These are phyloP conservation scores for Dioctria linearis DNA, from an alignment of 2,888 invertebrate species.

Conservation along the genomic window DNA sequence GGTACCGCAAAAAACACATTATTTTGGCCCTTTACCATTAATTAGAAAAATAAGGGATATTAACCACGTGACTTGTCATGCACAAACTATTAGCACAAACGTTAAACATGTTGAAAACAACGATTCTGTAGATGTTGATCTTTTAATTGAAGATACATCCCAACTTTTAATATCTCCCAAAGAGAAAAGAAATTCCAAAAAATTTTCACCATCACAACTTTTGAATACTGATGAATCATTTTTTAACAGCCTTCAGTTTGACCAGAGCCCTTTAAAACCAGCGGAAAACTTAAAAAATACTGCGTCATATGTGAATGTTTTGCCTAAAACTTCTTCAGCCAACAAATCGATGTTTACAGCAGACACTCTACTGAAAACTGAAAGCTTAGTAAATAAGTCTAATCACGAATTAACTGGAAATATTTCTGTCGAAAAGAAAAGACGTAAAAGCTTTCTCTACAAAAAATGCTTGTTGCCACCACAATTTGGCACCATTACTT, in stretches of 20 bases:
- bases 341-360: no score
- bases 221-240: background rate
- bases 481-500: conserved; percentile 27
- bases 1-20: background rate
- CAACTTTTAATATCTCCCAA: background rate
- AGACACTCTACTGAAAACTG: no score
- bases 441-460: background rate
- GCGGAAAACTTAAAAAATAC: no score
- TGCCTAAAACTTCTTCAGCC: no score
- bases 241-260: conserved; percentile 7
- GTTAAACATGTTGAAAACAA: background rate
- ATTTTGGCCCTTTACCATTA: background rate
- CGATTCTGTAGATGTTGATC: background rate
- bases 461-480: background rate
- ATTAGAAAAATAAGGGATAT: background rate
- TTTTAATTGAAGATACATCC: background rate
- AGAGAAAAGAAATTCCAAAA: background rate
- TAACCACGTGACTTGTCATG: background rate
- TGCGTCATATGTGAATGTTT: no score
- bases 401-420: no score
- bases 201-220: background rate
- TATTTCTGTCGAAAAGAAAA: no score
- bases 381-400: no score
- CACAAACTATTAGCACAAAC: background rate
- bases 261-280: no score